A percentile compares a stretch with the other conserved stretches of the same genome.
Evolutionary conservation across 2,113 vertebrate genomes (phyloP).

Genomic region (Chionis minor): DNA sequence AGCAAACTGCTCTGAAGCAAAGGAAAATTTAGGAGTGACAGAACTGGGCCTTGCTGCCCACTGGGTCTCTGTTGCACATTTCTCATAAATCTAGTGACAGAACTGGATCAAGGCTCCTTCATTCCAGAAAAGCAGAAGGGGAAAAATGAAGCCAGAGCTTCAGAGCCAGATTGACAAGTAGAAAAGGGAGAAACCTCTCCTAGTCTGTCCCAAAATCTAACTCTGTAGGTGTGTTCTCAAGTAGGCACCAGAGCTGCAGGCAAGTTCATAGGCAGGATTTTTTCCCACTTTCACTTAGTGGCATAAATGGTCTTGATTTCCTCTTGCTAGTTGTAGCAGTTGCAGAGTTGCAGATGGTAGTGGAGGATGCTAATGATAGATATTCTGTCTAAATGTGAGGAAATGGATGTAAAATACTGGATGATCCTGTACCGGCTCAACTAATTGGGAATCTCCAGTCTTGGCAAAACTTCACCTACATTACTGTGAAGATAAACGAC

Average conservation of each 20-base stretch:
- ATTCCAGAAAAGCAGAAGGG: background rate
- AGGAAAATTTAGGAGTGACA: constrained; percentile 12
- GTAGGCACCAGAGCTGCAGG: background rate
- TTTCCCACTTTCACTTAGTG: background rate
- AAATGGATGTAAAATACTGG: background rate
- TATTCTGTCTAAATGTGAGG: background rate
- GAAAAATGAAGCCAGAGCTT: background rate
- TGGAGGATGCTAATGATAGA: background rate
- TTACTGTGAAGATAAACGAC: background rate
- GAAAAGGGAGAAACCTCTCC: background rate
- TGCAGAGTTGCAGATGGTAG: background rate
- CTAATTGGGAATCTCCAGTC: background rate
- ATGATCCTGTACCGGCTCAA: background rate
- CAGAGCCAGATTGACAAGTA: background rate
- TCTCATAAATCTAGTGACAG: background rate
- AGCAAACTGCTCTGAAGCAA: constrained; percentile 13
- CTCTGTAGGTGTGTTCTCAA: background rate
- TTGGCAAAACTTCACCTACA: background rate
- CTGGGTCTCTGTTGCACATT: background rate
- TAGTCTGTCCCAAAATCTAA: background rate
- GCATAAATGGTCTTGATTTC: background rate
- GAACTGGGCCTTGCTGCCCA: background rate
- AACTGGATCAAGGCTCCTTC: background rate
- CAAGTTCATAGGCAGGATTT: background rate
- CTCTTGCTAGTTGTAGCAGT: background rate